These are phyloP conservation scores for Melanotaenia pygmaea DNA, from an alignment of 2,797 vertebrate genomes.

Conservation along the genomic window DNA sequence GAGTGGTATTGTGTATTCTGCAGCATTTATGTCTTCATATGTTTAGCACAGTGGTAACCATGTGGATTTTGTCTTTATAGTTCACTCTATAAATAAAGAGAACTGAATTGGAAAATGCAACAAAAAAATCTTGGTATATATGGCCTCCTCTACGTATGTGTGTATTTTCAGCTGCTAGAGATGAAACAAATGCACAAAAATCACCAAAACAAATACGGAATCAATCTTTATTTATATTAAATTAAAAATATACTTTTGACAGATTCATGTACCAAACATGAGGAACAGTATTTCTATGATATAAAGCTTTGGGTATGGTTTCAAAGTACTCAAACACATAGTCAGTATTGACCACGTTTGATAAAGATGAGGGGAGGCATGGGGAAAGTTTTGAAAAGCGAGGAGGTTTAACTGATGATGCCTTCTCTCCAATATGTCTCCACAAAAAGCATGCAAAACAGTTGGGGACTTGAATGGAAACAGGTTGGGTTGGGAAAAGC, in stretches of 20 bases:
- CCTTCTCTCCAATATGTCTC: slow-evolving; percentile 41
- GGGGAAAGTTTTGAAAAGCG: slow-evolving; percentile 15
- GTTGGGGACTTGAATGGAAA: slow-evolving; percentile 37
- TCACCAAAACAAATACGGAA: slow-evolving; percentile 84
- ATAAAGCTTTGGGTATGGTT: slow-evolving; percentile 90
- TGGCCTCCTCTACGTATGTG: not conserved
- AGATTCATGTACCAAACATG: slow-evolving; percentile 99
- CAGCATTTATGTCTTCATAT: too few species aligned
- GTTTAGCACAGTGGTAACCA: too few species aligned
- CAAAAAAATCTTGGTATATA: not conserved
- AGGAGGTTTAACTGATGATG: slow-evolving; percentile 20
- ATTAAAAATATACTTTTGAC: slow-evolving; percentile 99
- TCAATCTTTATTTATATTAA: slow-evolving; percentile 99
- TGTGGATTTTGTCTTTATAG: too few species aligned
- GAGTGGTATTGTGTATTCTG: too few species aligned
- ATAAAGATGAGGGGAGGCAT: slow-evolving; percentile 22
- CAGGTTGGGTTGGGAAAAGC: slow-evolving; percentile 25
- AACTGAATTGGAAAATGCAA: not conserved
- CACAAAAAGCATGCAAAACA: slow-evolving; percentile 72
- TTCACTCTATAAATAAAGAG: not conserved
- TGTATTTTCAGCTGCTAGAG: not conserved
- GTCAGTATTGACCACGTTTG: slow-evolving; percentile 41
- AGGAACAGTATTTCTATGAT: slow-evolving; percentile 96
- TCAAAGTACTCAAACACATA: slow-evolving; percentile 65
- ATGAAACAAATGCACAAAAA: slow-evolving; percentile 16